phyloP scores from a whole-genome alignment of 2,888 invertebrate genomes.

The Osmoderma eremita region DNA sequence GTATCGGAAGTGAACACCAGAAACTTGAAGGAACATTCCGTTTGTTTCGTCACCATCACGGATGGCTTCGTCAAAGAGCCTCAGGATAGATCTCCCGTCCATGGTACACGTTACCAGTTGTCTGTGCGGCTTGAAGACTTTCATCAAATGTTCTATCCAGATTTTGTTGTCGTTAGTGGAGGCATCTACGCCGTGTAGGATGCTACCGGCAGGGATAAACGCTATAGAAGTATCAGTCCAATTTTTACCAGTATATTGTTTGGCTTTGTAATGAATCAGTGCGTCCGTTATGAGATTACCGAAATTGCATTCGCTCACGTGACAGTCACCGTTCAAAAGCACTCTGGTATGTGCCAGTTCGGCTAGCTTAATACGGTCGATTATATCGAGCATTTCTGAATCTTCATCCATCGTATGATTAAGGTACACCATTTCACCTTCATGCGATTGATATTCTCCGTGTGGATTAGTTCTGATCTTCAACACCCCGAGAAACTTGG shows the following conservation, averaged over 20 bases:
- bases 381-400: not conserved
- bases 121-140: slow-evolving; percentile 81
- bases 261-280: slow-evolving; percentile 71
- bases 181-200: slow-evolving; percentile 73
- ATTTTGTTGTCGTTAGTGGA: slow-evolving; percentile 60
- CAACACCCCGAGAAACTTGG: too few species aligned
- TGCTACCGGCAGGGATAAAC: slow-evolving; percentile 79
- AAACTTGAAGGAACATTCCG: slow-evolving; percentile 85
- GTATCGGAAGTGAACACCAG: slow-evolving; percentile 78
- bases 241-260: slow-evolving; percentile 63
- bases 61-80: slow-evolving; percentile 59
- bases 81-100: slow-evolving; percentile 72
- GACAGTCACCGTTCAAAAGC: slow-evolving; percentile 67
- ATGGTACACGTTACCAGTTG: slow-evolving; percentile 72
- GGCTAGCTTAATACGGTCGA: not conserved
- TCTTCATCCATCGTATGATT: not conserved
- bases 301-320: slow-evolving; percentile 82
- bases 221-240: slow-evolving; percentile 86
- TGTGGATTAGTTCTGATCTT: too few species aligned
- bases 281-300: slow-evolving; percentile 86
- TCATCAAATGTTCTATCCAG: slow-evolving; percentile 77
- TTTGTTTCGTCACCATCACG: slow-evolving; percentile 56
- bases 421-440: slow-evolving; percentile 12
- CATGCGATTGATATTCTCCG: too few species aligned
- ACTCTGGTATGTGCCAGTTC: slow-evolving; percentile 61